Evolutionary conservation across 2,113 vertebrate genomes (phyloP), one percentile per base, ranked within the genome.

Genomic region (Oplegnathus fasciatus): DNA sequence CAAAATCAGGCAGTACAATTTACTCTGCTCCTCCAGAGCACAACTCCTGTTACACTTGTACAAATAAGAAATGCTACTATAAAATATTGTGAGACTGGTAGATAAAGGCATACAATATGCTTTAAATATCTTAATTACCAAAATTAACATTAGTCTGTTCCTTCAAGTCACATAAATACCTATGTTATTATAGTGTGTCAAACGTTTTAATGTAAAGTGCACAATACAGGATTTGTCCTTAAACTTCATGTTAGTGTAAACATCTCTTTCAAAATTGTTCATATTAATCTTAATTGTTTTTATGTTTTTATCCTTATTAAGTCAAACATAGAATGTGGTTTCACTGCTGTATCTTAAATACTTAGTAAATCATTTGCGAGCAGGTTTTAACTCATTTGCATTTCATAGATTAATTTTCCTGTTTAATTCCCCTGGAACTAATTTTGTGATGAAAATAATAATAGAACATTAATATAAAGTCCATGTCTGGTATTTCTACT

Each of bases 1-100:
- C 14, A 37, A 3, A 86, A 30, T 0, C 10, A 24, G 40, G 30
- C 28, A 92, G 52, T 82, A 86, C 91, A 89, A 65, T 7, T 4
- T 0, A 0, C 7, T 2, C 30, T 65, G 37, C 4, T 60, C 2
- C 50, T 75, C 46, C 22, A 32, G 20, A 48, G 28, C 48, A 64
- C 22, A 46, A 54, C 30, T n/a, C 3, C 34, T 4, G 3, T 37
- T 37, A 37, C 34, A 37, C 34, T 37, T 37, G 3, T 6, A 37
- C 34, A 37, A 3, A 37, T 6, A 37, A 6, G 6, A 61, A n/a
- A 28, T 10, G 10, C 37, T 26, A 0, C 9, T 20, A 4, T 18
- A 1, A 44, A 65, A 42, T 4, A 20, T 2, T 34, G 14, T 54
- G 2, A 69, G 14, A 54, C 20, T 14, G 3, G 6, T 20, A 42